Conservation (phyloP, 2,113 vertebrate genomes). For the Oceanodroma tethys region DNA sequence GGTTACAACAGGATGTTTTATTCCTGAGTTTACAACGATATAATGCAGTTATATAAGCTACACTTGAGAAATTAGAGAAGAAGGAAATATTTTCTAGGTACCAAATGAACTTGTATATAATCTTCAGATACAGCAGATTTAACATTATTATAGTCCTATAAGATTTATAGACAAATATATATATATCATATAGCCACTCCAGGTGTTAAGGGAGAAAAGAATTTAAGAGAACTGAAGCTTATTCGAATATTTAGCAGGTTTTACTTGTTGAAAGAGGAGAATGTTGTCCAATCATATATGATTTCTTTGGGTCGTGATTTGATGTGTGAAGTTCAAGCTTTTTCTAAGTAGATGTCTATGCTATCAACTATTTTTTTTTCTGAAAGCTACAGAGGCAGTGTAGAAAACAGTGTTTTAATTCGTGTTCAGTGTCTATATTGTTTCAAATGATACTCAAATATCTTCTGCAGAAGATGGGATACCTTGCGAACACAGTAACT, state of each 20-base stretch:
- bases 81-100: neutral
- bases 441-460: neutral
- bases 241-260: neutral
- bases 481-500: neutral
- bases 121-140: neutral
- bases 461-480: neutral
- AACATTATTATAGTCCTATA: neutral
- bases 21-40: neutral
- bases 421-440: neutral
- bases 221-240: neutral
- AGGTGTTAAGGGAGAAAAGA: neutral
- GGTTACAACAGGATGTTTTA: neutral
- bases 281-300: neutral
- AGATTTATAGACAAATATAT: neutral
- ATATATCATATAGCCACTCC: neutral
- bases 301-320: neutral
- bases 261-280: neutral
- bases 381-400: neutral
- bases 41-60: neutral
- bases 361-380: neutral
- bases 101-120: neutral
- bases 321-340: neutral
- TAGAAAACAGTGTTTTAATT: neutral
- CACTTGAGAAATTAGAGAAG: constrained; percentile 4
- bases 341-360: neutral